Conservation (phyloP, 2,888 invertebrate genomes). For the Lobophora halterata region DNA sequence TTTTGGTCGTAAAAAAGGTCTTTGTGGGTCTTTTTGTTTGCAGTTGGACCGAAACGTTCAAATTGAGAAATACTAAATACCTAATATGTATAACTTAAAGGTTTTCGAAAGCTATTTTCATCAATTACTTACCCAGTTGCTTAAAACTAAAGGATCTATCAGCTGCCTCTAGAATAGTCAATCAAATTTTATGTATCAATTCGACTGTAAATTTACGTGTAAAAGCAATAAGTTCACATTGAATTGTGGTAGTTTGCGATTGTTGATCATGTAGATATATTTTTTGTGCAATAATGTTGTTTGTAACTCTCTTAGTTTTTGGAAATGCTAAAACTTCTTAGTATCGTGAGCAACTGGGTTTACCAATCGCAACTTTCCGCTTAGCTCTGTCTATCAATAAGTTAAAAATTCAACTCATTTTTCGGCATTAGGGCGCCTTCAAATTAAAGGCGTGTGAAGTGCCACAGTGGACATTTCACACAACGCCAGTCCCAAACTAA, state of each 20-base stretch:
- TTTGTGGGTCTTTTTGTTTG: no score
- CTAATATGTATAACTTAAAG: constrained; percentile 12
- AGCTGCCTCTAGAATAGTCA: constrained; percentile 10
- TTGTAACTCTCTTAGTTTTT: constrained; percentile 15
- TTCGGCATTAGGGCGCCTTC: no score
- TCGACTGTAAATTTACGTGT: constrained; percentile 5
- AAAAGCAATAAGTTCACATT: constrained; percentile 8
- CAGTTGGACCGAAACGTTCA: no score
- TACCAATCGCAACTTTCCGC: constrained; percentile 21
- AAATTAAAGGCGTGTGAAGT: no score
- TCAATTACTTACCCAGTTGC: constrained; percentile 18
- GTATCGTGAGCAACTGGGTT: constrained; percentile 31
- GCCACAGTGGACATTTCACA: no score
- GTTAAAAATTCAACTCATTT: constrained; percentile 25
- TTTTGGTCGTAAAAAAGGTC: no score
- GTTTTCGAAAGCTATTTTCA: constrained; percentile 17
- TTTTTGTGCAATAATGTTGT: constrained; percentile 7
- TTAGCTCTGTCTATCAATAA: constrained; percentile 25
- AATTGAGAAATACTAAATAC: no score
- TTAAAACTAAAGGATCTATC: constrained; percentile 9
- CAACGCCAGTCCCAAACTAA: no score
- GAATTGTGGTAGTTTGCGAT: background rate
- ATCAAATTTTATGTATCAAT: constrained; percentile 9
- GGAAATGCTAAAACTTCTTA: constrained; percentile 2
- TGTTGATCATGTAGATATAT: constrained; percentile 10